Conservation (phyloP, 2,113 vertebrate genomes). For the Phyllopteryx taeniolatus region DNA sequence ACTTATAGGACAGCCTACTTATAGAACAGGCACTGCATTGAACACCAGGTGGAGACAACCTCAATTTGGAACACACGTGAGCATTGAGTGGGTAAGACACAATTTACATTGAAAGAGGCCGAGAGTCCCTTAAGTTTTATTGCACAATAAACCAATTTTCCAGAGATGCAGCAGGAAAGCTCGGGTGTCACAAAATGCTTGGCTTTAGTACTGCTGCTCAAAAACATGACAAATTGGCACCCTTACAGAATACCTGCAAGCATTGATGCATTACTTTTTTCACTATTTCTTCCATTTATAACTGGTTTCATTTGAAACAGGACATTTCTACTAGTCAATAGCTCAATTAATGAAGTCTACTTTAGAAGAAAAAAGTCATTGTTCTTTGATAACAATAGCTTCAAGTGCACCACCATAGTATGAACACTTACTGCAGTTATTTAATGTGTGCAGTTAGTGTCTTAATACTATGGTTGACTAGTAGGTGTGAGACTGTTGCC, state of each 20-base stretch:
- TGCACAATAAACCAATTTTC: conserved; percentile 70
- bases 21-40: neutral
- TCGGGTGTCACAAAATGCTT: conserved; percentile 65
- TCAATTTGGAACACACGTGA: neutral
- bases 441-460: conserved; percentile 15
- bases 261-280: conserved; percentile 29
- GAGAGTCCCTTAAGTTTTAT: conserved; percentile 70
- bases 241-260: conserved; percentile 28
- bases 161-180: conserved; percentile 68
- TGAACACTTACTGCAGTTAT: conserved; percentile 19
- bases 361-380: conserved; percentile 52
- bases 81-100: neutral
- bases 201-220: conserved; percentile 52
- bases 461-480: neutral
- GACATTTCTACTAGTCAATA: conserved; percentile 43
- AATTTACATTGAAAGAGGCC: conserved; percentile 33
- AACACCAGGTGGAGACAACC: neutral
- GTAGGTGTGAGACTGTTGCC: neutral
- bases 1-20: too few relatives aligned
- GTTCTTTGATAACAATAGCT: conserved; percentile 45
- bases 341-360: conserved; percentile 56
- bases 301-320: conserved; percentile 22
- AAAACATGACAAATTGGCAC: conserved; percentile 49
- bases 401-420: conserved; percentile 33
- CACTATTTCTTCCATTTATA: conserved; percentile 31